Base-by-base conservation (phyloP, 2,113 vertebrate genomes). In the Onychostoma macrolepis region DNA sequence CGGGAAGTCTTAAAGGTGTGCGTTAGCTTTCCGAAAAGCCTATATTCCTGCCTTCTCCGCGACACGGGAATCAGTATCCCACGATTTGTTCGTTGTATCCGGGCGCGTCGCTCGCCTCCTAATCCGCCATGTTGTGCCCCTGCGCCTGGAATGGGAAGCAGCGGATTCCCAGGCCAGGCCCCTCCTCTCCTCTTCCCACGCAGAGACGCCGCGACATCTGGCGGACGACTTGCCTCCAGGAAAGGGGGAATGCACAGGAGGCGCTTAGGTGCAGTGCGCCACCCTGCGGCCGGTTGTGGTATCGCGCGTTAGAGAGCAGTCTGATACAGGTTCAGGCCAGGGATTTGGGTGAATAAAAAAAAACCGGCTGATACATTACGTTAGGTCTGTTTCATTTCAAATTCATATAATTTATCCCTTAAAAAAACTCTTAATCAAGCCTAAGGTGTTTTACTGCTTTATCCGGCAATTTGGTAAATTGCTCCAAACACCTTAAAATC, bases 51-150 rank as follows among this genome's bases (percentile, higher is more conserved):
- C 50, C 85, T 89, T 89, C 74, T 86, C 84, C 77, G 67, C 53
- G 41, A 85, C 72, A 67, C 79, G 78, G 80, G 72, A 74, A 61
- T 28, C 86, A 79, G 86, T 92, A 92, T 92, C 90, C 92, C 93
- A 90, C 92, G 83, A 90, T 94, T 92, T 93, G 89, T 93, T 93
- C 88, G 88, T 91, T 93, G 93, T 94, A 92, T 95, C 94, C 94
- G 94, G 93, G 93, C 94, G 92, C 91, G 92, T 94, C 92, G 90
- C 92, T 91, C 90, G 92, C 90, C 93, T 92, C 93, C 93, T 95
- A 96, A 88, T 94, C 95, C 95, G 95, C 95, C 95, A 96, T 96
- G 94, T 96, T 95, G 94, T 94, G 94, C 93, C 93, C 94, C 91
- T 92, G 91, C 91, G 91, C 87, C 63, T 89, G 94, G 94, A 94